Percentiles rank a stretch among this genome's conserved stretches.
Evolutionary conservation across 2,797 vertebrate species (phyloP).

Genomic region (Pteronotus mesoamericanus): DNA sequence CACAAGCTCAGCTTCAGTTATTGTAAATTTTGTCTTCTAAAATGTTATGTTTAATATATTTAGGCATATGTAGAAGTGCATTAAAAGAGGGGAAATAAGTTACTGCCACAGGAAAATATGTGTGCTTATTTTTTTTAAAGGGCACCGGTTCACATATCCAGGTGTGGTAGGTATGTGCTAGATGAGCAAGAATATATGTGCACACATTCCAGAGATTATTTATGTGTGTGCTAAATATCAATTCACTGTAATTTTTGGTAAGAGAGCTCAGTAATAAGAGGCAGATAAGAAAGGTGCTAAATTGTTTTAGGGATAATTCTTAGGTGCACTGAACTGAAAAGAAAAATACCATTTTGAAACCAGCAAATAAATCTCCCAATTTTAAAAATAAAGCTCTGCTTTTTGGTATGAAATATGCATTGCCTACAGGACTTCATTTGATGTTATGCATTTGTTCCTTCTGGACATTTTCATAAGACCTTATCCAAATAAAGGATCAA

Average conservation of each 20-base stretch:
- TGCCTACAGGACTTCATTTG: background rate
- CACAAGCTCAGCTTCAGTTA: background rate
- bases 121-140: background rate
- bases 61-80: background rate
- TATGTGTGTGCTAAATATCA: background rate
- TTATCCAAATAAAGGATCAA: slow-evolving; percentile 24
- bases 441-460: slow-evolving; percentile 38
- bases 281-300: slow-evolving; percentile 4
- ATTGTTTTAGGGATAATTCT: slow-evolving; percentile 49
- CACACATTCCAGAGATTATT: background rate
- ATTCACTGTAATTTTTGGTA: background rate
- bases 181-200: background rate
- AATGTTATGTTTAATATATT: background rate
- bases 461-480: background rate
- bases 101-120: background rate
- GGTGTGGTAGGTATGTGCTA: background rate
- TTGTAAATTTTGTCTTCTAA: background rate
- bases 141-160: background rate
- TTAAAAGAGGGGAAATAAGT: background rate
- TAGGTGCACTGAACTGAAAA: slow-evolving; percentile 57
- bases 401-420: slow-evolving; percentile 52
- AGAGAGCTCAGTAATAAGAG: slow-evolving; percentile 20
- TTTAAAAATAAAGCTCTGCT: background rate
- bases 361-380: slow-evolving; percentile 29
- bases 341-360: slow-evolving; percentile 26